Conservation (phyloP, 1,140 invertebrate species). For the Caerostris darwini region DNA sequence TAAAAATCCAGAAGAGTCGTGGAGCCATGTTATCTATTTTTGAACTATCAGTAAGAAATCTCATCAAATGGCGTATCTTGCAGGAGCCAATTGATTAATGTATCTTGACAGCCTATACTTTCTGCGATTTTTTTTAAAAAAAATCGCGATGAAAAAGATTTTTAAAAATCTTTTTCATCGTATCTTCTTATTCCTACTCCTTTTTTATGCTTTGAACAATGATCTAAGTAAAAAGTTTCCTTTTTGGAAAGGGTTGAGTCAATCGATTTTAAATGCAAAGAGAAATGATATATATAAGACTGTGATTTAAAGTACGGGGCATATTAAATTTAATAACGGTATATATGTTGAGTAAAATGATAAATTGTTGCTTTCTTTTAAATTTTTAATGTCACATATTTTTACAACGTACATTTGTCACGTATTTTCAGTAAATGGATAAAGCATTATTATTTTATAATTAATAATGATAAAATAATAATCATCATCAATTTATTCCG, state of each 20-base stretch:
- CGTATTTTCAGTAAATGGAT: too few relatives aligned
- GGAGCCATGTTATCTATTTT: slow-evolving; percentile 37
- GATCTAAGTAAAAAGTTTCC: background rate
- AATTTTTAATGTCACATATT: too few relatives aligned
- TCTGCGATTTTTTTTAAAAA: background rate
- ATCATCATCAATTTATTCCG: too few relatives aligned
- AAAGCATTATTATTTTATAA: too few relatives aligned
- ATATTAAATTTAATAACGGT: too few relatives aligned
- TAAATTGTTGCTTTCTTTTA: background rate
- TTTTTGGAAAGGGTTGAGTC: background rate
- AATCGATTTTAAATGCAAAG: background rate
- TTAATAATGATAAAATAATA: too few relatives aligned
- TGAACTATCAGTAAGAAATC: slow-evolving; percentile 30
- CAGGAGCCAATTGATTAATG: slow-evolving; percentile 43
- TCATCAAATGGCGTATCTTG: slow-evolving; percentile 18
- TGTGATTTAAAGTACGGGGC: background rate
- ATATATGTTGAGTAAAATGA: background rate
- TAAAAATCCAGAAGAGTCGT: slow-evolving; percentile 4
- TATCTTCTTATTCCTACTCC: background rate
- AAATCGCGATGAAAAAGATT: too few relatives aligned
- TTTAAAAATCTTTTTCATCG: background rate
- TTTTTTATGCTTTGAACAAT: slow-evolving; percentile 6
- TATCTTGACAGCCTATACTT: slow-evolving; percentile 20
- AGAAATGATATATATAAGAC: background rate
- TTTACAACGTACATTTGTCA: too few relatives aligned